Percentiles rank a stretch among this genome's conserved stretches.
Evolutionary conservation across 1,140 invertebrate species (phyloP).

Genomic region (Macrostomum lignano): DNA sequence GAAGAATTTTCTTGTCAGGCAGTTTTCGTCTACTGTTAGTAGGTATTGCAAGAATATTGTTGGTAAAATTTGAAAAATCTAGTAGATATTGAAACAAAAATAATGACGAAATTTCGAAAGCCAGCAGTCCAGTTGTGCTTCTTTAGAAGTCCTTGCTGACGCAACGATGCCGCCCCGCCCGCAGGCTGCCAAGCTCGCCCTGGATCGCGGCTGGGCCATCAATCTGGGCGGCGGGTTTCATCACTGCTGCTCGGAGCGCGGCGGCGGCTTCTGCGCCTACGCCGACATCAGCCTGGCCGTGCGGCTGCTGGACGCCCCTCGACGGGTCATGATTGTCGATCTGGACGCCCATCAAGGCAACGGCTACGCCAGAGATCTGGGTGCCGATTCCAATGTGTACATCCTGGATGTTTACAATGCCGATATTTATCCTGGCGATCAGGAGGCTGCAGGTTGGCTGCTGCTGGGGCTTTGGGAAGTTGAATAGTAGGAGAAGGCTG

Average conservation of each 20-base stretch:
- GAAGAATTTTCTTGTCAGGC: too few species aligned
- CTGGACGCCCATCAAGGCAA: conserved; percentile 65
- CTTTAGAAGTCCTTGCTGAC: too few species aligned
- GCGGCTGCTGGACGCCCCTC: conserved; percentile 25
- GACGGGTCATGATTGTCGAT: conserved; percentile 52
- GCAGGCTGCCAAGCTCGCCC: conserved; percentile 44
- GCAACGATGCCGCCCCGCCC: too few species aligned
- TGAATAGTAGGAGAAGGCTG: too few species aligned
- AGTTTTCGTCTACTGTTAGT: too few species aligned
- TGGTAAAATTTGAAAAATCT: too few species aligned
- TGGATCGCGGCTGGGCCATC: conserved; percentile 52
- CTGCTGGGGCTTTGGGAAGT: too few species aligned
- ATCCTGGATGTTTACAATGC: conserved; percentile 61
- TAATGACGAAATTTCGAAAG: too few species aligned
- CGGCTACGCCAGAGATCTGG: conserved; percentile 46
- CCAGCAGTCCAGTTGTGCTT: too few species aligned
- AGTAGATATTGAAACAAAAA: too few species aligned
- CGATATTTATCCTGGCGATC: conserved; percentile 48
- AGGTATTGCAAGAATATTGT: too few species aligned
- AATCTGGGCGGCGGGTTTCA: conserved; percentile 53
- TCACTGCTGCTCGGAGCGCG: conserved; percentile 41
- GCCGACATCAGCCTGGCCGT: conserved; percentile 54
- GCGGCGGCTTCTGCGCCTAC: conserved; percentile 59
- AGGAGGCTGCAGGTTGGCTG: conserved; percentile 37
- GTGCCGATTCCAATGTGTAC: conserved; percentile 37